Conservation (phyloP, 2,113 vertebrate species). For the Ammodytes dubius region DNA sequence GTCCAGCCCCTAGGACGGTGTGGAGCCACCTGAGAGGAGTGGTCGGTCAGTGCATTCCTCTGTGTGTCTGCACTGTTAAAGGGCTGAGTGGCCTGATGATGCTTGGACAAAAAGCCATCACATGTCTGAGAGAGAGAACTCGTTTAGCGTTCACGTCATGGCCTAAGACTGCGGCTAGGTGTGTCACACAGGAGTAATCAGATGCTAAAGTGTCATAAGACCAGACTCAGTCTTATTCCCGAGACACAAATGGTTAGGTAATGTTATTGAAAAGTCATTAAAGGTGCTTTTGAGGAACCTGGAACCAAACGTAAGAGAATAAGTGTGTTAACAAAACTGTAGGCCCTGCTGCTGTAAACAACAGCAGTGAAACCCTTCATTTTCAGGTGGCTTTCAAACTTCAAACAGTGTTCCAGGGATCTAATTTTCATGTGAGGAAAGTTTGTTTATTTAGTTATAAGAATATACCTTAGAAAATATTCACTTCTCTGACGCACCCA, state of each 20-base stretch:
- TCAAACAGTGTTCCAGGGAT: too few relatives aligned
- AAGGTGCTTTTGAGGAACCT: too few relatives aligned
- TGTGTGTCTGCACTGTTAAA: conserved; percentile 25
- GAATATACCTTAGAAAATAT: too few relatives aligned
- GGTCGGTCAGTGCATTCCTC: conserved; percentile 72
- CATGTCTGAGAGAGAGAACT: conserved; percentile 15
- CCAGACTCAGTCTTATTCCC: background rate
- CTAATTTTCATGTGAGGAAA: too few relatives aligned
- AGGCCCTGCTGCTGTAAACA: too few relatives aligned
- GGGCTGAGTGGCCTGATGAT: conserved; percentile 15
- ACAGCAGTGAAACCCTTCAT: too few relatives aligned
- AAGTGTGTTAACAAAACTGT: too few relatives aligned
- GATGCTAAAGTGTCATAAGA: background rate
- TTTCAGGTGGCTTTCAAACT: too few relatives aligned
- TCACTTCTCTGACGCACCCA: too few relatives aligned
- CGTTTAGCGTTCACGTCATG: conserved; percentile 34
- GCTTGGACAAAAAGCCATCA: conserved; percentile 18
- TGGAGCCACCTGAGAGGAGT: conserved; percentile 68
- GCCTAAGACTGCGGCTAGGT: conserved; percentile 12
- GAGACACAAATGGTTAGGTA: background rate
- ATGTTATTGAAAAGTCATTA: background rate
- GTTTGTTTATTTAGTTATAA: too few relatives aligned
- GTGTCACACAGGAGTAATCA: background rate
- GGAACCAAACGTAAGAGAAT: too few relatives aligned
- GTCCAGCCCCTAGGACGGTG: conserved; percentile 59